Evolutionary conservation across 30 jellyfish, hydroid and myxozoan species (phyloP).

Genomic region (Aurelia coerulea): DNA sequence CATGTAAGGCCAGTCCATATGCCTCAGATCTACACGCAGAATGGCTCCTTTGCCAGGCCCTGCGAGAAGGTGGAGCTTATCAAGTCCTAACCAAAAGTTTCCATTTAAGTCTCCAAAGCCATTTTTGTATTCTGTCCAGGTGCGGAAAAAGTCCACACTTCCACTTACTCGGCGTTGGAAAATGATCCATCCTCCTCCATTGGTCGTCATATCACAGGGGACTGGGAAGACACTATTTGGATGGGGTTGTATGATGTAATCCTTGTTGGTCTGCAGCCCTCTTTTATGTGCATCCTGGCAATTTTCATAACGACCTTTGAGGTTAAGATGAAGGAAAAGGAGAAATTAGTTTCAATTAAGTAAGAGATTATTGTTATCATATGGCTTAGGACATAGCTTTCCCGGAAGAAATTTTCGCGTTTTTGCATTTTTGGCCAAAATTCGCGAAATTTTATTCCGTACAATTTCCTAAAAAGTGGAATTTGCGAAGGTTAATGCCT

Average conservation of each 20-base stretch:
- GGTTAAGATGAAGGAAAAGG: too few relatives aligned
- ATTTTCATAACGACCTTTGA: too few relatives aligned
- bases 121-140: constrained; percentile 38
- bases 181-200: constrained; percentile 71
- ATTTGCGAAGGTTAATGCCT: too few relatives aligned
- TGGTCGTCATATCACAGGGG: constrained; percentile 56
- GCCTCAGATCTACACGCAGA: constrained; percentile 43
- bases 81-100: constrained; percentile 59
- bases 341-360: too few relatives aligned
- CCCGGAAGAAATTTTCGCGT: too few relatives aligned
- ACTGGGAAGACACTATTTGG: neutral
- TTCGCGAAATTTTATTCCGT: too few relatives aligned
- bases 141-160: constrained; percentile 34
- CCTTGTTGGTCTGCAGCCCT: neutral
- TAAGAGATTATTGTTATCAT: too few relatives aligned
- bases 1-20: constrained; percentile 1
- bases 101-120: constrained; percentile 66
- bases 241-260: neutral
- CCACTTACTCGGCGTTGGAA: constrained; percentile 50
- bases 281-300: constrained; percentile 7
- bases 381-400: too few relatives aligned
- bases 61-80: constrained; percentile 45
- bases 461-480: too few relatives aligned
- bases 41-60: constrained; percentile 52
- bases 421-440: too few relatives aligned